Percentiles rank a stretch among this genome's conserved stretches.
phyloP scores from a whole-genome alignment of 2,113 vertebrate species.

The Rhinoderma darwinii region DNA sequence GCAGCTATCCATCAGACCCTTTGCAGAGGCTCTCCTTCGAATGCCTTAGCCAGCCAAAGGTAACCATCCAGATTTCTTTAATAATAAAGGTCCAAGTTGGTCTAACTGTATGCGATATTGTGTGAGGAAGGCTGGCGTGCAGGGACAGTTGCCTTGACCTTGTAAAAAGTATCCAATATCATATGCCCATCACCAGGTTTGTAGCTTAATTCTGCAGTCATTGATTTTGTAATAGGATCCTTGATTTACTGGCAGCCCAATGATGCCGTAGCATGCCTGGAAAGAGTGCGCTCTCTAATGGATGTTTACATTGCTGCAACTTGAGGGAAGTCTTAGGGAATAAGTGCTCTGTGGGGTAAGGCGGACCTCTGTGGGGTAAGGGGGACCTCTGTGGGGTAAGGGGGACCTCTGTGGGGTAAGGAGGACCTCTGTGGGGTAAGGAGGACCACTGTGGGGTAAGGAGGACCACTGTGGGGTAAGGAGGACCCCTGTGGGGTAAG shows the following conservation, averaged over 20 bases:
- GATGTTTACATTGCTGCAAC: constrained; percentile 76
- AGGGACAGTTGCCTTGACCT: constrained; percentile 77
- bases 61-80: constrained; percentile 80
- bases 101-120: constrained; percentile 68
- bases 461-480: too few relatives aligned
- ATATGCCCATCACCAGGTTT: constrained; percentile 81
- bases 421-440: too few relatives aligned
- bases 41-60: constrained; percentile 89
- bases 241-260: constrained; percentile 88
- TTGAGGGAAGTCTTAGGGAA: too few relatives aligned
- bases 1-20: constrained; percentile 91
- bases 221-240: constrained; percentile 97
- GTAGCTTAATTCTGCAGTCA: constrained; percentile 81
- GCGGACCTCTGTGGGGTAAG: too few relatives aligned
- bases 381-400: not conserved
- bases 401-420: not conserved
- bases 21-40: constrained; percentile 90
- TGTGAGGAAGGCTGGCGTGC: constrained; percentile 66
- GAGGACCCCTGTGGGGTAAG: not conserved
- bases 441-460: not conserved
- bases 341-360: not conserved
- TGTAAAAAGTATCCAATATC: constrained; percentile 78
- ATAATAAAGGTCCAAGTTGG: constrained; percentile 61
- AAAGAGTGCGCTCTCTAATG: constrained; percentile 80
- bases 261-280: constrained; percentile 86